Base-by-base conservation (phyloP, 2,888 invertebrate species). In the Mystacides longicornis region DNA sequence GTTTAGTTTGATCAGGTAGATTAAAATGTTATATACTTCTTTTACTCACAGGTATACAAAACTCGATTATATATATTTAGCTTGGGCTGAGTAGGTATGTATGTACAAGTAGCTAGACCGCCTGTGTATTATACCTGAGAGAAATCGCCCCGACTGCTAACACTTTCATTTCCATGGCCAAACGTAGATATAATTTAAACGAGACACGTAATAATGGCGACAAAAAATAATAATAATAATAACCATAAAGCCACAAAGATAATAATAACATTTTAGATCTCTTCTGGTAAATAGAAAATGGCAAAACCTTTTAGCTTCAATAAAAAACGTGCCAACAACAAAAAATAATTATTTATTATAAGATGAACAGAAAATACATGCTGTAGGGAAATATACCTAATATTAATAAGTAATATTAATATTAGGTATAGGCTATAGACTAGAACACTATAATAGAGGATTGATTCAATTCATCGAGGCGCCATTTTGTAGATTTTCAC, bases 151-250 rank as follows among this genome's bases (percentile, higher is more conserved):
- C 33, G 54, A 57, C 51, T 50, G 54, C 43, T 21, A 53, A 46
- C 57, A 57, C 57, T 57, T 57, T 57, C 57, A 42, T 57, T 57
- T 57, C 57, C 49, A 54, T 43, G 51, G 51, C 33, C 49, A 50
- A 50, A 3, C 37, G 16, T 37, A n/a, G 37, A 37, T 37, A 37
- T n/a, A 7, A 7, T 37, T n/a, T 7, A n/a, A 7, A 4, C 16
- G 37, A 4, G 14, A 7, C 37, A 37, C 37, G 37, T 3, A 37
- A n/a, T n/a, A n/a, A 37, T 14, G 37, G 14, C 37, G 37, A 37
- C 37, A 37, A 3, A 37, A n/a, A 37, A 37, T 7, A 14, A 37
- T 3, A 37, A 37, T 7, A 14, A 37, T 5, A 27, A 27, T 7
- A 27, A 7, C 5, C 27, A 27, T 27, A 27, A 27, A 27, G 11